These are phyloP conservation scores for Charanyca ferruginea DNA, from an alignment of 2,888 invertebrate genomes.

Conservation along the genomic window DNA sequence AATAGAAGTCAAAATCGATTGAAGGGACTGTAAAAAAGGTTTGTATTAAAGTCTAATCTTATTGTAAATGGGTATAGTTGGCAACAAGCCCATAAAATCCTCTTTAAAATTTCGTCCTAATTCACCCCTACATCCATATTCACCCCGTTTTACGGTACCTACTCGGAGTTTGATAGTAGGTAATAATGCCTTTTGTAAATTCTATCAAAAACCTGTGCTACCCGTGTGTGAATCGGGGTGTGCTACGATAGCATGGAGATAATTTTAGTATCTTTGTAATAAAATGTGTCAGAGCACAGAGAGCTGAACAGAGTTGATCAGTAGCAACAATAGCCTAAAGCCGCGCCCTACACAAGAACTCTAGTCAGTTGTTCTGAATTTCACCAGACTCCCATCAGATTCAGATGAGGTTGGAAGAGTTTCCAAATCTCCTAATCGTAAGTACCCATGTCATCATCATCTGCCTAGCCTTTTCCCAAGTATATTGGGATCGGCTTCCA, in stretches of 20 bases:
- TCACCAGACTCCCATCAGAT: too few species aligned
- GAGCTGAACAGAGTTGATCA: conserved; percentile 1
- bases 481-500: too few species aligned
- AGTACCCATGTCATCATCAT: too few species aligned
- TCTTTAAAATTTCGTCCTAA: too few species aligned
- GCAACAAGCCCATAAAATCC: too few species aligned
- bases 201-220: neutral
- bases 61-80: too few species aligned
- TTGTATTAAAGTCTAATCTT: too few species aligned
- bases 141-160: too few species aligned
- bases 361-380: neutral
- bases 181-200: conserved; percentile 1
- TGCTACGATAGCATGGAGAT: neutral
- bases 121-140: too few species aligned
- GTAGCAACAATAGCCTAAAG: neutral
- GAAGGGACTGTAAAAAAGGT: too few species aligned
- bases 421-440: conserved; percentile 28
- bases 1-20: too few species aligned
- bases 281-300: neutral
- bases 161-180: neutral
- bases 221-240: neutral
- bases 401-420: conserved; percentile 10
- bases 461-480: too few species aligned
- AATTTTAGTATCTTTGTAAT: neutral
- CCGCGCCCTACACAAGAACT: neutral